Conservation (phyloP, 1,140 invertebrate species). For the Harpegnathos saltator region DNA sequence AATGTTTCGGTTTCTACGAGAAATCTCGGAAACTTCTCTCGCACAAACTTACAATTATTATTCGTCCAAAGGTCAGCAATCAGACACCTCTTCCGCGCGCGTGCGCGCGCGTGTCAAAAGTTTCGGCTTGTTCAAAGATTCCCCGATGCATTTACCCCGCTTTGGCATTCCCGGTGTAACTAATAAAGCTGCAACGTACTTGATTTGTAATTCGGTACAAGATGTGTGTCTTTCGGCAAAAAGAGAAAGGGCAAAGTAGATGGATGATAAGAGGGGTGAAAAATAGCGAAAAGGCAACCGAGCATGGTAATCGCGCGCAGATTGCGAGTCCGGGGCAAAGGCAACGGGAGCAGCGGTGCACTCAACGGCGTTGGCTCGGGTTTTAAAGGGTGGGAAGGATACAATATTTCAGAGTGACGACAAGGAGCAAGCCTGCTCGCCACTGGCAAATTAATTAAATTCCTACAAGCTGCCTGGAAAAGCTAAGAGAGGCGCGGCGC, state of each 20-base stretch:
- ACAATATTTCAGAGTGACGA: constrained; percentile 78
- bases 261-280: background rate
- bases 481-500: constrained; percentile 33
- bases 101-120: background rate
- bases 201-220: constrained; percentile 28
- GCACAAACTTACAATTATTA: constrained; percentile 21
- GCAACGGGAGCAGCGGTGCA: constrained; percentile 9
- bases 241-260: background rate
- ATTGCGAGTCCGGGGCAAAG: constrained; percentile 30
- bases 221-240: background rate
- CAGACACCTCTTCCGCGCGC: background rate
- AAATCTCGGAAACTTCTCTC: constrained; percentile 42
- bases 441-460: constrained; percentile 82
- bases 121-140: background rate
- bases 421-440: constrained; percentile 77
- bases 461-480: constrained; percentile 77
- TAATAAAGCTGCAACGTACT: constrained; percentile 26
- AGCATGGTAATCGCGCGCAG: constrained; percentile 35
- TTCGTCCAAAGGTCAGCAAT: constrained; percentile 25
- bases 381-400: constrained; percentile 76
- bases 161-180: background rate
- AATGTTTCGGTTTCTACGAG: constrained; percentile 39
- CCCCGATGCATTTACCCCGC: background rate
- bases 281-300: background rate
- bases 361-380: constrained; percentile 58